Base-by-base conservation (phyloP, 2,113 vertebrate genomes). In the Hipposideros armiger region DNA sequence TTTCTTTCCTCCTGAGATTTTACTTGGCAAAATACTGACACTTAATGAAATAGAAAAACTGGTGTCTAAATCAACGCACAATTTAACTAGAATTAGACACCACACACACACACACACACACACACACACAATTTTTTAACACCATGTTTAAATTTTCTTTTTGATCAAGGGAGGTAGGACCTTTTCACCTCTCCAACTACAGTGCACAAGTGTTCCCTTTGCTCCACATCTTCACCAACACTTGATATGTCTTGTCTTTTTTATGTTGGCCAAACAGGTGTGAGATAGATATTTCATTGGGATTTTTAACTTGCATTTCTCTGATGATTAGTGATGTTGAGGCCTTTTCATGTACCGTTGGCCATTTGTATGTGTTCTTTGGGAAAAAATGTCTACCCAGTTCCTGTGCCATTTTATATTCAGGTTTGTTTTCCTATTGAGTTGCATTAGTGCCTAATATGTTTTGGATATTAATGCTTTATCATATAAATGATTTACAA, bases 1-100 rank as follows among this genome's bases (percentile, higher is more conserved):
- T 84, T 80, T 50, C n/a, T 90, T 93, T 94, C 40, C 56, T 96
- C 60, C 72, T 87, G 47, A 95, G n/a, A 93, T 90, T 19, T 93
- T 83, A 87, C 54, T 76, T 91, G 50, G 32, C 72, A 96, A 97
- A 97, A 87, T 73, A 70, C 20, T 89, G 73, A 92, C 32, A 72
- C 13, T 84, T 32, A 66, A 42, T 62, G 58, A 82, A 85, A 70
- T 73, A 83, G n/a, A 26, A 69, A 70, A 67, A 72, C 20, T 69
- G 74, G 28, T 66, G 74, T 36, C 67, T 94, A 84, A 88, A 67
- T 91, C 82, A 76, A 77, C n/a, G 30, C 11, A 91, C 16, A 67
- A 26, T 50, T 95, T 95, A 84, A 16, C 50, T 90, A 85, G 72
- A 96, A 87, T 83, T 95, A 67, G 4, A 6, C 69, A 86, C 67